Evolutionary conservation across 2,888 invertebrate genomes (phyloP).

Genomic region (Serripes groenlandicus): DNA sequence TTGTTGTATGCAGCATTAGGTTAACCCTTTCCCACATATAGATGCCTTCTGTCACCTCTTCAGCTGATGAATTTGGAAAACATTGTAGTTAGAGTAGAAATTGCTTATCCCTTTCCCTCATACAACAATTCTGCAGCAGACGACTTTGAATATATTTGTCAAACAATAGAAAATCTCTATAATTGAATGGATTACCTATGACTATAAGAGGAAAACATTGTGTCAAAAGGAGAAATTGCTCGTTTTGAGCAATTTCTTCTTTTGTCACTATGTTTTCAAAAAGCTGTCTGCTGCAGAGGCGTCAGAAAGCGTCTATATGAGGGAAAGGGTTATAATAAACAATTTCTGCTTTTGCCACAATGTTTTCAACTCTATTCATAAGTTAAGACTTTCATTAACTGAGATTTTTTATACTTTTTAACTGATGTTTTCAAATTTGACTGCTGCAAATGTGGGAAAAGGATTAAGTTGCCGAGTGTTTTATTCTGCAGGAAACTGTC

Average conservation of each 20-base stretch:
- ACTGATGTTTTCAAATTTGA: neutral
- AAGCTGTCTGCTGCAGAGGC: neutral
- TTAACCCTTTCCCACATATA: neutral
- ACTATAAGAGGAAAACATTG: neutral
- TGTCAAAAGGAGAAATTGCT: neutral
- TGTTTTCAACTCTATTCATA: no score
- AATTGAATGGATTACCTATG: neutral
- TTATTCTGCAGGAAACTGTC: conserved; percentile 84
- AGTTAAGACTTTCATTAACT: neutral
- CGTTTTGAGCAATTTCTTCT: neutral
- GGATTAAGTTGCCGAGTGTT: no score
- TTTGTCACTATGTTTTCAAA: neutral
- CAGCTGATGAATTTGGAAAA: neutral
- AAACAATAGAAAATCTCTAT: neutral
- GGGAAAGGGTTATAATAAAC: neutral
- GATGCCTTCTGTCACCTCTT: neutral
- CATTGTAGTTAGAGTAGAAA: neutral
- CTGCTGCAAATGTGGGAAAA: no score
- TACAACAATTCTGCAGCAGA: neutral
- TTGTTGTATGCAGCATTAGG: no score
- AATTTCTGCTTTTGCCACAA: no score
- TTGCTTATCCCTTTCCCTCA: neutral
- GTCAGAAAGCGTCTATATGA: neutral
- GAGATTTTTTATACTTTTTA: neutral
- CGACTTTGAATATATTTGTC: neutral